Percentiles rank a stretch among this genome's conserved stretches.
These are phyloP conservation scores for Temnothorax rugatulus DNA, from an alignment of 2,888 invertebrate species.

Conservation along the genomic window DNA sequence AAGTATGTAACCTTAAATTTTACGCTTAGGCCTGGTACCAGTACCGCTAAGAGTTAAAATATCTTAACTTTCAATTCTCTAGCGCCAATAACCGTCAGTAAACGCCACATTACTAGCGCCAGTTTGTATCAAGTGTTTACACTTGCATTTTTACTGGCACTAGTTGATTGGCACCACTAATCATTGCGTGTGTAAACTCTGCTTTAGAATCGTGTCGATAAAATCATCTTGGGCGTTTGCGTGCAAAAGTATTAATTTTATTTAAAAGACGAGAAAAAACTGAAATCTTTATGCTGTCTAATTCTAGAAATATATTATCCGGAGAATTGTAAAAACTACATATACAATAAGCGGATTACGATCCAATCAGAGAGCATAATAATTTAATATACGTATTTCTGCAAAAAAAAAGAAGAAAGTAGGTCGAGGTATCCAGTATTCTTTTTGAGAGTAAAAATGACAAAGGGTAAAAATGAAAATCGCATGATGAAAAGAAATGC, in stretches of 20 bases:
- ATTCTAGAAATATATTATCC: background rate
- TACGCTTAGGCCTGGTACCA: too few species aligned
- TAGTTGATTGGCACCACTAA: too few species aligned
- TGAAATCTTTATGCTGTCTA: background rate
- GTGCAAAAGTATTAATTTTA: background rate
- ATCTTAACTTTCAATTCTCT: too few species aligned
- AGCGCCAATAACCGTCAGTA: too few species aligned
- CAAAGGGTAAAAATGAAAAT: slow-evolving; percentile 1
- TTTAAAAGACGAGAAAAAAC: background rate
- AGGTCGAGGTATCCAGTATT: background rate
- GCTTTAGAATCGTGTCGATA: background rate
- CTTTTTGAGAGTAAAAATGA: slow-evolving; percentile 12
- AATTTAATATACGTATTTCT: slow-evolving; percentile 11
- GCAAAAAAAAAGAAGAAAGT: background rate
- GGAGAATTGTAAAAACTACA: too few species aligned
- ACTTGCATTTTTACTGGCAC: too few species aligned
- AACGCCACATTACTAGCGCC: too few species aligned
- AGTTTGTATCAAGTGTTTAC: too few species aligned
- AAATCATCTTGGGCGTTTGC: background rate
- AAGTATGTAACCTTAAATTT: too few species aligned
- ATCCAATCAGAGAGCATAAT: background rate
- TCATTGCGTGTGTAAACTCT: too few species aligned
- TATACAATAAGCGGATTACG: background rate
- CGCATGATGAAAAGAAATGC: background rate
- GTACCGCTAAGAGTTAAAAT: too few species aligned